phyloP scores from a whole-genome alignment of 2,797 vertebrate genomes.

The Danio albolineatus region DNA sequence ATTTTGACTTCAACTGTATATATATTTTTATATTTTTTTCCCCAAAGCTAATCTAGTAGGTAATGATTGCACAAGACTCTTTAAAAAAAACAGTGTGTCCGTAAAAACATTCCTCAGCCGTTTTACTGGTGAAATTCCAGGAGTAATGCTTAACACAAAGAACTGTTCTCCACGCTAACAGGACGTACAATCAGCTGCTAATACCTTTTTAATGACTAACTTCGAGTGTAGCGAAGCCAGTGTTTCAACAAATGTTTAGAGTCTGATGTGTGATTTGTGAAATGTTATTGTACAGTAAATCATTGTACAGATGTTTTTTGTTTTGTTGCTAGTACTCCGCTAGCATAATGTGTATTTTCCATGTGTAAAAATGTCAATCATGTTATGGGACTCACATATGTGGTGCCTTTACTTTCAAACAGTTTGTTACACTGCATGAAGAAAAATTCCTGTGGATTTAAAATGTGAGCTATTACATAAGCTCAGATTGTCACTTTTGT shows the following conservation, averaged over 20 bases:
- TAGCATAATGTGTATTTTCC: neutral
- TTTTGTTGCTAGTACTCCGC: neutral
- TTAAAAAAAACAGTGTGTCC: constrained; percentile 1
- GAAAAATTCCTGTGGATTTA: neutral
- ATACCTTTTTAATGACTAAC: constrained; percentile 39
- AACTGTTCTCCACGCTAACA: constrained; percentile 8
- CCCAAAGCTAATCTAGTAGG: neutral
- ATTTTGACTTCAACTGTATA: too few relatives aligned
- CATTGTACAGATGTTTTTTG: constrained; percentile 8
- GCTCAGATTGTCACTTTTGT: neutral
- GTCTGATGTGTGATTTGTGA: constrained; percentile 25
- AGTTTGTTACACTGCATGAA: neutral
- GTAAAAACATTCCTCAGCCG: neutral
- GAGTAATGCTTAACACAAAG: constrained; percentile 26
- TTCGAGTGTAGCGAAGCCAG: constrained; percentile 34
- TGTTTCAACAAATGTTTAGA: constrained; percentile 11
- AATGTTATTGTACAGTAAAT: constrained; percentile 25
- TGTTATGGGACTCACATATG: neutral
- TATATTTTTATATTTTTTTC: neutral
- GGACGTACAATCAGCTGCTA: constrained; percentile 53
- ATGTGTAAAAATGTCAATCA: neutral
- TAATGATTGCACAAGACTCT: constrained; percentile 17
- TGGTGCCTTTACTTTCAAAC: constrained; percentile 10
- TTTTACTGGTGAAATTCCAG: constrained; percentile 5
- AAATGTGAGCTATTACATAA: neutral